phyloP scores from a whole-genome alignment of 2,113 vertebrate species.

The Amphiprion percula region DNA sequence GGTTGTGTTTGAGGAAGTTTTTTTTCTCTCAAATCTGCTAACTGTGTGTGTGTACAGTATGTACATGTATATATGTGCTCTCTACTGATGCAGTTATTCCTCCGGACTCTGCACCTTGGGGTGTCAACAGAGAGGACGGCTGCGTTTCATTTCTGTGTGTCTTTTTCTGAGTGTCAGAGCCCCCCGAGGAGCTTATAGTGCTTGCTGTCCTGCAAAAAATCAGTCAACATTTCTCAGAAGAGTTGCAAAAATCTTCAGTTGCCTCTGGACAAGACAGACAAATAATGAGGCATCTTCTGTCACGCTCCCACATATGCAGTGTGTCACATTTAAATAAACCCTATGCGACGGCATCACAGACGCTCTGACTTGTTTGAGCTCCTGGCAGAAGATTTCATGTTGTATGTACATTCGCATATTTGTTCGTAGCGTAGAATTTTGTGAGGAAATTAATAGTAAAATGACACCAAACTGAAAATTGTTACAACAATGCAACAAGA shows the following conservation, averaged over 20 bases:
- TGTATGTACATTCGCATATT: conserved; percentile 2
- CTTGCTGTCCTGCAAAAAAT: conserved; percentile 24
- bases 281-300: conserved; percentile 60
- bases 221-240: conserved; percentile 46
- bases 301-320: conserved; percentile 43
- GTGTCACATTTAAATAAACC: conserved; percentile 28
- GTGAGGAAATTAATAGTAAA: background rate
- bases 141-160: conserved; percentile 11
- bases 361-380: conserved; percentile 10
- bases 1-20: background rate
- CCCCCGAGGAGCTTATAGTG: conserved; percentile 33
- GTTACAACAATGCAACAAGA: background rate
- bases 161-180: conserved; percentile 1
- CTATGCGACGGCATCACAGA: background rate
- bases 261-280: conserved; percentile 45
- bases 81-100: background rate
- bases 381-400: conserved; percentile 10
- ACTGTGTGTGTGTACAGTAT: background rate
- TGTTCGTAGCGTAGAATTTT: background rate
- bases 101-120: conserved; percentile 12
- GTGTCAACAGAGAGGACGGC: conserved; percentile 14
- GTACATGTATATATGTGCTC: background rate
- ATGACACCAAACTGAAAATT: background rate
- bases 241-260: conserved; percentile 45
- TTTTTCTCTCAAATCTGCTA: background rate